Conservation (phyloP, 2,113 vertebrate genomes). For the Indicator maculatus region DNA sequence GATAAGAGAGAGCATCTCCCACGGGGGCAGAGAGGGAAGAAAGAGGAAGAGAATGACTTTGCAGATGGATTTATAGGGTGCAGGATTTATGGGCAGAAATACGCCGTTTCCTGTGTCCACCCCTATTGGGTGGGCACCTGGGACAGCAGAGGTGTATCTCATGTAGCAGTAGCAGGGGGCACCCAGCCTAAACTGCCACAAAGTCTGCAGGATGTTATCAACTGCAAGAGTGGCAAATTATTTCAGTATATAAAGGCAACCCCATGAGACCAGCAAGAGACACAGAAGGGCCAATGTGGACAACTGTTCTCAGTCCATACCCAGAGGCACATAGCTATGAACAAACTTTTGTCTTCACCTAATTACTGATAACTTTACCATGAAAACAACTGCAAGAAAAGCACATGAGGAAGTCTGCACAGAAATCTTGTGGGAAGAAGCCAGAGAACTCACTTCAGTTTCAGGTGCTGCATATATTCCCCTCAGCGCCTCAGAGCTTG, state of each 20-base stretch:
- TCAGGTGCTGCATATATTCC: constrained; percentile 86
- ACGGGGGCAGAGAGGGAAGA: too few species aligned
- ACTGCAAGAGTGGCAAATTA: neutral
- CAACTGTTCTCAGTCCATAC: neutral
- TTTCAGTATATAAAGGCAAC: neutral
- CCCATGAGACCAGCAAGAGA: neutral
- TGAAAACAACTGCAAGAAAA: neutral
- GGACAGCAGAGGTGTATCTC: too few species aligned
- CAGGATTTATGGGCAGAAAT: too few species aligned
- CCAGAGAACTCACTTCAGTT: constrained; percentile 82
- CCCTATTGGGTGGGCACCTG: too few species aligned
- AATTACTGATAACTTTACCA: neutral
- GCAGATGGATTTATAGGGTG: too few species aligned
- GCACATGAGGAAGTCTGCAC: neutral
- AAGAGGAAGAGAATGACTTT: too few species aligned
- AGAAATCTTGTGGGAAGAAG: neutral
- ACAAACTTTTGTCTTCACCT: neutral
- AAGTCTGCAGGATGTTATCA: neutral
- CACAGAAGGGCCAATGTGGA: neutral
- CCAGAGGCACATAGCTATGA: rapidly evolving
- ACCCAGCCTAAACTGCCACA: too few species aligned
- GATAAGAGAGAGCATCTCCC: too few species aligned
- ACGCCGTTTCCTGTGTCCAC: too few species aligned
- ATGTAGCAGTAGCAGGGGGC: too few species aligned
- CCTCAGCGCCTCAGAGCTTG: constrained; percentile 88